phyloP scores from a whole-genome alignment of 2,113 vertebrate species.

The Chrysemys picta region DNA sequence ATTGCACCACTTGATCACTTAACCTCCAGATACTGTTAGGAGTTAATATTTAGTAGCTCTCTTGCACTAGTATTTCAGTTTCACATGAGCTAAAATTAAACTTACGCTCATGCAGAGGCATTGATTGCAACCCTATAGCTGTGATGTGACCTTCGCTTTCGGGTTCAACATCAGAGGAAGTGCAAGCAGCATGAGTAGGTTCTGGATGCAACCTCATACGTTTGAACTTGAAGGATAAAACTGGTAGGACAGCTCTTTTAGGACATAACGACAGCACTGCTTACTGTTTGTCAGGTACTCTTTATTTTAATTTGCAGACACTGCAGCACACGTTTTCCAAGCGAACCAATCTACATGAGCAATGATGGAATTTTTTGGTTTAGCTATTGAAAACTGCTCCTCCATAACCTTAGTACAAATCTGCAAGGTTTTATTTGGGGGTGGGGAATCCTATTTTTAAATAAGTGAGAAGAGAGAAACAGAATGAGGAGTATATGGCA shows the following conservation, averaged over 20 bases:
- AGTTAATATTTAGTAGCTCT: neutral
- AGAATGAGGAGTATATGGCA: neutral
- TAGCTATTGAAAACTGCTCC: neutral
- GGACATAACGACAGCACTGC: conserved; percentile 38
- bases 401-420: neutral
- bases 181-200: neutral
- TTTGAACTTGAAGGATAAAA: conserved; percentile 60
- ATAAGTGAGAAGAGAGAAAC: neutral
- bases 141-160: conserved; percentile 46
- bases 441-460: neutral
- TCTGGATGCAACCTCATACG: conserved; percentile 11
- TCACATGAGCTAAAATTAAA: conserved; percentile 29
- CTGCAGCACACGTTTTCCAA: neutral
- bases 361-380: neutral
- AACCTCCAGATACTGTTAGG: neutral
- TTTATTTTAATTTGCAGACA: conserved; percentile 18
- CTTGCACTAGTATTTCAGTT: neutral
- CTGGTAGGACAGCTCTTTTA: conserved; percentile 55
- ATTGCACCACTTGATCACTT: neutral
- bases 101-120: neutral
- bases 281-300: conserved; percentile 51
- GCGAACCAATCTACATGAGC: neutral
- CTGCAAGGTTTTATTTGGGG: neutral
- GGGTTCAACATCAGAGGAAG: conserved; percentile 31
- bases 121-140: neutral